Evolutionary conservation across 2,113 vertebrate genomes (phyloP).

Genomic region (Rhinichthys klamathensis): DNA sequence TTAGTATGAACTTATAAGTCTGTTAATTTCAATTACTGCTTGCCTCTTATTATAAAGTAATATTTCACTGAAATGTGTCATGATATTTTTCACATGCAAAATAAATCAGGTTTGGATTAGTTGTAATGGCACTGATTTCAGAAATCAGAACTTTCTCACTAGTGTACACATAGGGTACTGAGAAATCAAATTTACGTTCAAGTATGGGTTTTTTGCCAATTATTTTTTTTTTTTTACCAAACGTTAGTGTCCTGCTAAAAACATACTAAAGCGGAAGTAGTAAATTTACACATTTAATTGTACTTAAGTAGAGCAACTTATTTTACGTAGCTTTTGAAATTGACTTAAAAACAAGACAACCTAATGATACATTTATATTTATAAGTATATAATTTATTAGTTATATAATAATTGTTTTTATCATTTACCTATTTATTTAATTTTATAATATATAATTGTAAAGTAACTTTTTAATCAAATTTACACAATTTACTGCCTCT

Average conservation of each 20-base stretch:
- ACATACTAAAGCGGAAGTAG: background rate
- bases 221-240: too few species aligned
- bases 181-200: background rate
- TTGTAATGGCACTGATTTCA: background rate
- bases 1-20: constrained; percentile 1
- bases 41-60: constrained; percentile 27
- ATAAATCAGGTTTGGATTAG: background rate
- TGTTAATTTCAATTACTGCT: constrained; percentile 24
- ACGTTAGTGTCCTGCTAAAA: background rate
- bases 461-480: too few species aligned
- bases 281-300: background rate
- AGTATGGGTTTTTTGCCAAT: background rate
- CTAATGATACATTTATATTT: too few species aligned
- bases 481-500: too few species aligned
- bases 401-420: too few species aligned
- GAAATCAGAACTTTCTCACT: background rate
- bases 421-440: too few species aligned
- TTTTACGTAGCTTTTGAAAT: background rate
- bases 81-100: background rate
- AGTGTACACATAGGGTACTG: background rate
- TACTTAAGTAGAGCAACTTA: background rate
- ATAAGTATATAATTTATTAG: too few species aligned
- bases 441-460: too few species aligned
- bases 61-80: background rate
- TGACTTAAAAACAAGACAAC: too few species aligned